Evolutionary conservation across 1,140 invertebrate genomes (phyloP).

Genomic region (Telenomus remus): DNA sequence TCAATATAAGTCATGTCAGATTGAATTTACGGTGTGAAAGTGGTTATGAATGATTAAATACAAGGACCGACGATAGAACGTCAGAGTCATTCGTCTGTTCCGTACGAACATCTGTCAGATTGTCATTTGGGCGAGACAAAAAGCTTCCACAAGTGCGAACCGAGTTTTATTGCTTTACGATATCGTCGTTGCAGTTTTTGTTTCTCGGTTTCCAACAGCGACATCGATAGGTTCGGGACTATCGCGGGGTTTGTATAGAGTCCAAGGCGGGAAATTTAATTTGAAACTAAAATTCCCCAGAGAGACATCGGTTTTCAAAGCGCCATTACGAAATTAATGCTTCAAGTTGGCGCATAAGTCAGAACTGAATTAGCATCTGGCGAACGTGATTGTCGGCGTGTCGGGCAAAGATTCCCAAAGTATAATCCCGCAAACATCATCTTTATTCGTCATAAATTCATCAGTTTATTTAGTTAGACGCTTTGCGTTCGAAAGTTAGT

Average conservation of each 20-base stretch:
- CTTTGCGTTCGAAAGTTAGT: constrained; percentile 3
- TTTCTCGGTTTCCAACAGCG: neutral
- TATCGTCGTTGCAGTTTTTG: neutral
- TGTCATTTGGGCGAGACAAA: too few species aligned
- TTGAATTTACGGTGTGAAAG: constrained; percentile 13
- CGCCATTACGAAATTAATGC: constrained; percentile 25
- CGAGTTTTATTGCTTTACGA: too few species aligned
- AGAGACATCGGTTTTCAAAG: constrained; percentile 8
- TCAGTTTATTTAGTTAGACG: constrained; percentile 12
- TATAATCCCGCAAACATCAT: constrained; percentile 22
- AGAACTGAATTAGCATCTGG: constrained; percentile 35
- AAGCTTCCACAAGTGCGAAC: too few species aligned
- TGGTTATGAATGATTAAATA: constrained; percentile 14
- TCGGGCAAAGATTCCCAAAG: constrained; percentile 21
- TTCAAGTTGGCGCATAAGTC: constrained; percentile 39
- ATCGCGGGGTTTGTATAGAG: neutral
- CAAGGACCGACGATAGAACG: constrained; percentile 1
- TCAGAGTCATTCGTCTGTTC: constrained; percentile 11
- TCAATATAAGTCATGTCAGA: constrained; percentile 1
- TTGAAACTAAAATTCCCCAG: constrained; percentile 17
- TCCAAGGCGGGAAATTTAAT: constrained; percentile 1
- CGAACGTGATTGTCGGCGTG: constrained; percentile 25
- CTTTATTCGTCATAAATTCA: constrained; percentile 32
- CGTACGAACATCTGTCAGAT: constrained; percentile 15
- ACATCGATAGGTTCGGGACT: too few species aligned